Percentiles rank a stretch among this genome's conserved stretches.
Conservation (phyloP, 2,888 invertebrate genomes). For the Dolomedes plantarius region DNA sequence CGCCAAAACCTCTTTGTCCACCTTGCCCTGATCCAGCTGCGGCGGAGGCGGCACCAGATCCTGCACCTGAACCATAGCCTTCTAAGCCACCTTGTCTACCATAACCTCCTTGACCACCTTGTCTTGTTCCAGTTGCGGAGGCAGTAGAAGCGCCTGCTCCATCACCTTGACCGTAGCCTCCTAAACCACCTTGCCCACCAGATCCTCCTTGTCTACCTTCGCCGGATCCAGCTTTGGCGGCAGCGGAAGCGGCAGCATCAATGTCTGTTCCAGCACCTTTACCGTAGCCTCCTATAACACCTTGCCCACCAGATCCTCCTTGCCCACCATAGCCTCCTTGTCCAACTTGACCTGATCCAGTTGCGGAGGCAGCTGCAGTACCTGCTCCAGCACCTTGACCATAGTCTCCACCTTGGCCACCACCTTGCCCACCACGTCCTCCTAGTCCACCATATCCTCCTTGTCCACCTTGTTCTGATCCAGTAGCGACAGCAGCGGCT, state of each 20-base stretch:
- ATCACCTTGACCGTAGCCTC: background rate
- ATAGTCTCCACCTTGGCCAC: background rate
- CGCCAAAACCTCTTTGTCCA: no score
- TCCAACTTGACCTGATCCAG: background rate
- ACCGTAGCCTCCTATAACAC: no score
- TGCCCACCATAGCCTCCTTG: background rate
- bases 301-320: background rate
- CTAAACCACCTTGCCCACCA: background rate
- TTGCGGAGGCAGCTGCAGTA: background rate
- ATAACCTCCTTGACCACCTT: background rate
- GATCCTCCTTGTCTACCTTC: background rate
- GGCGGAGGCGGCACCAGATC: background rate
- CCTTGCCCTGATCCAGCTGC: background rate
- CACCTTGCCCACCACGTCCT: background rate
- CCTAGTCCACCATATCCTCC: background rate
- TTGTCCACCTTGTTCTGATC: background rate
- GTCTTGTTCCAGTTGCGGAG: background rate
- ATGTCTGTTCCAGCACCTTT: no score
- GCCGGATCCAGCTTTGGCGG: background rate
- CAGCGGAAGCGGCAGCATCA: conserved; percentile 3
- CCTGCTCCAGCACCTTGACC: background rate
- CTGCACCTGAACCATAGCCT: background rate
- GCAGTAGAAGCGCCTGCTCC: background rate
- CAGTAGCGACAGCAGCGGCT: background rate
- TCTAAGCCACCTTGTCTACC: background rate